Base-by-base conservation (phyloP, 2,113 vertebrate species). In the Elaphurus davidianus region DNA sequence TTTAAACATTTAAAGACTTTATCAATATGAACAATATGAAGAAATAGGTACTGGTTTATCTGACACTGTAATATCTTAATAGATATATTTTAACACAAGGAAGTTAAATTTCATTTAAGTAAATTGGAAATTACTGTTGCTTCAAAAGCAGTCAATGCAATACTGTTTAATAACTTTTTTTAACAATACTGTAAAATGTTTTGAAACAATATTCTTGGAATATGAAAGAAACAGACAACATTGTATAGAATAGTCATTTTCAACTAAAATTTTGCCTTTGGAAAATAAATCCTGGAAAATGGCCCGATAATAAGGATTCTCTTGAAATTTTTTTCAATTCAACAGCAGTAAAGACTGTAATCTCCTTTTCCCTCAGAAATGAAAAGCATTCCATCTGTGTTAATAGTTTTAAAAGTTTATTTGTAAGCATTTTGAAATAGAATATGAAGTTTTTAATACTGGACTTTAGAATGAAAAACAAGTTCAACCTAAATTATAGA, bases 121-220 rank as follows among this genome's bases (percentile, higher is more conserved):
- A 89, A 94, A 82, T 87, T 23, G 25, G 6, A 76, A 96, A 90
- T 96, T 52, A 71, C 9, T 93, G 8, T 96, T 30, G 82, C 87
- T 92, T 96, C 10, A 97, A 96, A 96, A 94, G 86, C 74, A 96
- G 50, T 60, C 85, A 91, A 94, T 96, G 27, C 47, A 95, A 82
- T 88, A 43, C 6, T 85, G 19, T 90, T 28, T 11, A 78, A 2
- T 79, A 90, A 79, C 19, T 6, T 1, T 87, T n/a, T 97, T 98
- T 96, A 87, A 97, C 12, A 85, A 33, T 78, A 64, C 59, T 33
- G 5, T n/a, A 50, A 52, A 82, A 82, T 3, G 3, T 81, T 52
- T 81, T 81, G 10, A 81, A 87, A 95, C 16, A 81, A 21, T 67
- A 64, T 76, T 96, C 67, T 93, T 90, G 4, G 96, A 95, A 89